Percentiles rank a stretch among this genome's conserved stretches.
Evolutionary conservation across 2,113 vertebrate genomes (phyloP).

Genomic region (Fukomys damarensis): DNA sequence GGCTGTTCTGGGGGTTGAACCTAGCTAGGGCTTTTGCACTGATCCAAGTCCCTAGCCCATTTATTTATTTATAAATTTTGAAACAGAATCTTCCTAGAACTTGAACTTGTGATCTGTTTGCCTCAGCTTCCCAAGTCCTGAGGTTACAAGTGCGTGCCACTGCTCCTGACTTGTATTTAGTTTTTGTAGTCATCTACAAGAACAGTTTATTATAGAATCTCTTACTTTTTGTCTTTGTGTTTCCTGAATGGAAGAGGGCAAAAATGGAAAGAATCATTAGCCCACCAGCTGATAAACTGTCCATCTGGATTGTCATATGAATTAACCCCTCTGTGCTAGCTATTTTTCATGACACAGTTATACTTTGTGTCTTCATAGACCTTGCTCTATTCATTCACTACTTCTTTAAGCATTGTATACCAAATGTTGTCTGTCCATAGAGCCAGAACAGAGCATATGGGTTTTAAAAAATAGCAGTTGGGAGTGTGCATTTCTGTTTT

Average conservation of each 20-base stretch:
- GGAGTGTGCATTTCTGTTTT: slow-evolving; percentile 5
- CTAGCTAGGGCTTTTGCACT: background rate
- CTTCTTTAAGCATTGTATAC: background rate
- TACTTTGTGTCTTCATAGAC: background rate
- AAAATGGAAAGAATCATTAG: background rate
- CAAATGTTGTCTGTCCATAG: background rate
- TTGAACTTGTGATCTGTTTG: background rate
- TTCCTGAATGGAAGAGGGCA: slow-evolving; percentile 30
- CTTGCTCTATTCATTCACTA: background rate
- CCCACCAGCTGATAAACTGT: background rate
- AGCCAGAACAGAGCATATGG: background rate
- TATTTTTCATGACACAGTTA: background rate
- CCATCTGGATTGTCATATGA: background rate
- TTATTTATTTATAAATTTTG: background rate
- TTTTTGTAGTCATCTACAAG: slow-evolving; percentile 7
- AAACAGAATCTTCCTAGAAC: background rate
- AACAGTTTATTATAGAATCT: background rate
- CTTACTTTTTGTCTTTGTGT: slow-evolving; percentile 9
- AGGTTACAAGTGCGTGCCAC: background rate
- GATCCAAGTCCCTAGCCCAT: background rate
- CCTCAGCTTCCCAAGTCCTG: background rate
- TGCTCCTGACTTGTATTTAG: background rate
- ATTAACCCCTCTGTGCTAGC: background rate
- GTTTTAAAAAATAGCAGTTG: background rate
- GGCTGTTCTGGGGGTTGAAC: background rate